phyloP scores from a whole-genome alignment of 2,888 invertebrate species.

The Hetaerina titia region DNA sequence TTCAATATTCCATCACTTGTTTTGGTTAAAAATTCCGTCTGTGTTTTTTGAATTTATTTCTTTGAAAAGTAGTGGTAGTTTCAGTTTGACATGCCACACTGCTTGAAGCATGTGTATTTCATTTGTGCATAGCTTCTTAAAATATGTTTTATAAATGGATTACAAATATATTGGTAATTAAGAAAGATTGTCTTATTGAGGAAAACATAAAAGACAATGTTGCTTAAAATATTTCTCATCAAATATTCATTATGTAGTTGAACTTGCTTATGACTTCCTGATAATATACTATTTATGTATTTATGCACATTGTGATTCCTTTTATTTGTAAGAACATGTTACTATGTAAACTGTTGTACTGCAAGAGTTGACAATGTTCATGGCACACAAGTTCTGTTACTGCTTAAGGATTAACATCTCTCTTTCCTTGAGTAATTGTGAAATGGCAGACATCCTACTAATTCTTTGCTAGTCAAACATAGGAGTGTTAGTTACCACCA shows the following conservation, averaged over 20 bases:
- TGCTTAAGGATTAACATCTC: background rate
- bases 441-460: slow-evolving; percentile 37
- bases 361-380: slow-evolving; percentile 32
- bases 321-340: slow-evolving; percentile 12
- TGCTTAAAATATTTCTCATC: background rate
- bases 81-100: background rate
- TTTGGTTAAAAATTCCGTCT: background rate
- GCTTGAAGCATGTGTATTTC: background rate
- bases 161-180: background rate
- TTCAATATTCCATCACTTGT: background rate
- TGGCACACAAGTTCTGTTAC: slow-evolving; percentile 32
- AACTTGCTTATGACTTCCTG: slow-evolving; percentile 10
- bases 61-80: background rate
- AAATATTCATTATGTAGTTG: background rate
- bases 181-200: background rate
- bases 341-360: slow-evolving; percentile 37
- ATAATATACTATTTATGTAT: slow-evolving; percentile 44
- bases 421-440: background rate
- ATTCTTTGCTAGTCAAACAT: slow-evolving; percentile 57
- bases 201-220: slow-evolving; percentile 33
- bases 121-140: background rate
- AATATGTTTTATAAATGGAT: background rate
- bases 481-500: slow-evolving; percentile 57
- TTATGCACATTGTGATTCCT: slow-evolving; percentile 48
- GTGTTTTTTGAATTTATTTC: background rate